Percentiles rank a stretch among this genome's conserved stretches.
Conservation (phyloP, 2,888 invertebrate species). For the Zaprionus lineosus region DNA sequence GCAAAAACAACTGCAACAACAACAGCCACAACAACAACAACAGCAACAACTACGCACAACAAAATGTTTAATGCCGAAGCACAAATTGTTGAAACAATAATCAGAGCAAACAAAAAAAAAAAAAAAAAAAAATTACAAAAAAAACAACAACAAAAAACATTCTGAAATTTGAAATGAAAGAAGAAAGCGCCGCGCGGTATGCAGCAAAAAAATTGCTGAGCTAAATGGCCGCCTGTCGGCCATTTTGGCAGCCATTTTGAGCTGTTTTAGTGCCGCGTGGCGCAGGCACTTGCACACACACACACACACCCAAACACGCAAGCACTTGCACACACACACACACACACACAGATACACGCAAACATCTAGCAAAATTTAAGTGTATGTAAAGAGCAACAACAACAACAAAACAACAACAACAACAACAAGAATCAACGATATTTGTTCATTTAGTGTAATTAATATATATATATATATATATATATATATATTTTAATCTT, state of each 20-base stretch:
- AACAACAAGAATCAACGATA: slow-evolving; percentile 38
- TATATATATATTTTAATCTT: slow-evolving; percentile 40
- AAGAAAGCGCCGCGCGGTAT: slow-evolving; percentile 24
- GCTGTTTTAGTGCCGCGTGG: slow-evolving; percentile 13
- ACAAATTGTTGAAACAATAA: slow-evolving; percentile 60
- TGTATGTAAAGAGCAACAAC: slow-evolving; percentile 45
- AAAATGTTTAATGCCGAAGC: slow-evolving; percentile 70
- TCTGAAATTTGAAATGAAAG: slow-evolving; percentile 19
- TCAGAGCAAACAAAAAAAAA: slow-evolving; percentile 32
- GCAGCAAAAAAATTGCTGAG: slow-evolving; percentile 34
- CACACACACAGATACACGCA: slow-evolving; percentile 25
- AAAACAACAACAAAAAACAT: slow-evolving; percentile 7
- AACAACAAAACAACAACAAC: slow-evolving; percentile 14
- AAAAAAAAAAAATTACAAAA: slow-evolving; percentile 30
- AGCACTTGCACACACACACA: slow-evolving; percentile 15
- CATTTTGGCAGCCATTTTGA: slow-evolving; percentile 43
- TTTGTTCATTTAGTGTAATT: slow-evolving; percentile 76
- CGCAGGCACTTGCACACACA: slow-evolving; percentile 19
- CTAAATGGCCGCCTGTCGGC: slow-evolving; percentile 36
- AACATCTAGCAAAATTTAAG: slow-evolving; percentile 54
- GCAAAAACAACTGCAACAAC: slow-evolving; percentile 29
- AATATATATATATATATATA: slow-evolving; percentile 76
- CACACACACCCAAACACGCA: slow-evolving; percentile 11
- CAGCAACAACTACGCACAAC: slow-evolving; percentile 28
- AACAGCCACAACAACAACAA: too few relatives aligned